Percentiles rank a stretch among this genome's conserved stretches.
phyloP scores from a whole-genome alignment of 2,797 vertebrate species.

The Epinephelus malabaricus region DNA sequence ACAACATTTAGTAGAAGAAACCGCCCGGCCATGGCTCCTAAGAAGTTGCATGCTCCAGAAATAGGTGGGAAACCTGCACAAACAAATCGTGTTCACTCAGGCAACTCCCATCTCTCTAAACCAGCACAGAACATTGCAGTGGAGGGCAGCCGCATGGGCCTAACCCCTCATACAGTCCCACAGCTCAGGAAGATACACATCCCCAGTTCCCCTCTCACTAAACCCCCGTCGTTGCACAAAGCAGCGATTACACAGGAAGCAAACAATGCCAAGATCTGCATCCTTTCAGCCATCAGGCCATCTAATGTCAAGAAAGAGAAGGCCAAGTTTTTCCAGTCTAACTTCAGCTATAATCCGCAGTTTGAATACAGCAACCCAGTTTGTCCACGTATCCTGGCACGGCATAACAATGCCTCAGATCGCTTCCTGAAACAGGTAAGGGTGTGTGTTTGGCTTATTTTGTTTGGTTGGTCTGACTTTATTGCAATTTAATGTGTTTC shows the following conservation, averaged over 20 bases:
- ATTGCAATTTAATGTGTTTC: neutral
- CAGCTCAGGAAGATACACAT: slow-evolving; percentile 68
- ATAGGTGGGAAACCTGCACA: slow-evolving; percentile 74
- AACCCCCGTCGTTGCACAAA: slow-evolving; percentile 80
- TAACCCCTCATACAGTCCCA: slow-evolving; percentile 72
- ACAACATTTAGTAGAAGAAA: slow-evolving; percentile 57
- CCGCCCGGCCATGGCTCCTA: slow-evolving; percentile 37
- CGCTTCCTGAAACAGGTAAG: slow-evolving; percentile 94
- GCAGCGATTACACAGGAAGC: slow-evolving; percentile 71
- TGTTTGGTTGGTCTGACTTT: neutral
- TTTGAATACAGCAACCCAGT: slow-evolving; percentile 93
- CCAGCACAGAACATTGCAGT: slow-evolving; percentile 76
- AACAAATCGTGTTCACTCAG: slow-evolving; percentile 60
- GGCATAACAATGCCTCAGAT: slow-evolving; percentile 89
- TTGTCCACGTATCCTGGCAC: slow-evolving; percentile 86
- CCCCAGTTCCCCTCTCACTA: slow-evolving; percentile 70
- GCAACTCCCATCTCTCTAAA: slow-evolving; percentile 61
- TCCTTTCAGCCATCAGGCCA: slow-evolving; percentile 94
- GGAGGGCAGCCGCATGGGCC: slow-evolving; percentile 77
- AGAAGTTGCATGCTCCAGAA: slow-evolving; percentile 49
- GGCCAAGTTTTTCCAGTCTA: slow-evolving; percentile 90
- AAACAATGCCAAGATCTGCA: slow-evolving; percentile 87
- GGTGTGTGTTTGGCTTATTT: neutral
- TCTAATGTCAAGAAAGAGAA: slow-evolving; percentile 94
- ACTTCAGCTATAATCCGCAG: slow-evolving; percentile 93